phyloP scores from a whole-genome alignment of 2,797 vertebrate species.

The Lateolabrax maculatus region DNA sequence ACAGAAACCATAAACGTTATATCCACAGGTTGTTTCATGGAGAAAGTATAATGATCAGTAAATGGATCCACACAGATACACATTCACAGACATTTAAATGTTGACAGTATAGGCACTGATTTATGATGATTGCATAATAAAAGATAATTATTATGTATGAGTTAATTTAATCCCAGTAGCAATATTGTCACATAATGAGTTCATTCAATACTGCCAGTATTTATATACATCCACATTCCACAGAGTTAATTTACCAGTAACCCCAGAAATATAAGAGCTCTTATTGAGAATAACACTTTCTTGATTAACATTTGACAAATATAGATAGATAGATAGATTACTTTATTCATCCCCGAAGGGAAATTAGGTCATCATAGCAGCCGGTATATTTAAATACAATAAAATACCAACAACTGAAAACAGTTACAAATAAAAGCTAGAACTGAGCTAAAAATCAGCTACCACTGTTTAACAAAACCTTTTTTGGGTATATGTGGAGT shows the following conservation, averaged over 20 bases:
- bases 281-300: not conserved
- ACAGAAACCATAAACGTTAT: not conserved
- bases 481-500: no score
- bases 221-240: conserved; percentile 12
- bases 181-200: conserved; percentile 13
- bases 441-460: no score
- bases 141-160: not conserved
- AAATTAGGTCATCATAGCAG: no score
- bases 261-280: not conserved
- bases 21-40: not conserved
- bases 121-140: conserved; percentile 1
- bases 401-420: no score
- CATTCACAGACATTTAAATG: not conserved
- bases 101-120: not conserved
- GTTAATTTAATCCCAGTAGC: conserved; percentile 14
- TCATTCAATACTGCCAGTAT: conserved; percentile 17
- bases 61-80: not conserved
- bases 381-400: no score
- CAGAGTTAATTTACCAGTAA: conserved; percentile 9
- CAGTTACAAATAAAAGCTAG: no score
- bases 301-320: no score
- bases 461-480: no score
- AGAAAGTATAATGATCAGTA: not conserved
- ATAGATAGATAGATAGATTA: no score
- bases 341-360: no score